A percentile compares a stretch with the other conserved stretches of the same genome.
These are phyloP conservation scores for Patella pellucida DNA, from an alignment of 2,888 invertebrate species.

Conservation along the genomic window DNA sequence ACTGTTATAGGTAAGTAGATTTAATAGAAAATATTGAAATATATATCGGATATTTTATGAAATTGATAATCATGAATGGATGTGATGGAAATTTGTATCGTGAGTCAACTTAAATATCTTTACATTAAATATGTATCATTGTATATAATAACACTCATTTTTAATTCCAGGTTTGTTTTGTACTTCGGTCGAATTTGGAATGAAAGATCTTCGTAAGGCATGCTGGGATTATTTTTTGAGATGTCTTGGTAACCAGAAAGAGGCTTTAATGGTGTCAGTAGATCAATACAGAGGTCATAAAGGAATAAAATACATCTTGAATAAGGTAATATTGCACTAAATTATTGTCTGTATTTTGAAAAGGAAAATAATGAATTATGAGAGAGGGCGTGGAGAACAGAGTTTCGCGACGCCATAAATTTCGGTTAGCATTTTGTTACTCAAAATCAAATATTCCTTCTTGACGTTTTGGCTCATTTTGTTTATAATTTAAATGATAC, in stretches of 20 bases:
- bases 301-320: not conserved
- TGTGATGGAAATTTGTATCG: not conserved
- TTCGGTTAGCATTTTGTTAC: too few relatives aligned
- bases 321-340: not conserved
- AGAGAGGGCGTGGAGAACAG: too few relatives aligned
- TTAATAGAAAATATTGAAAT: too few relatives aligned
- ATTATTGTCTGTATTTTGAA: too few relatives aligned
- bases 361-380: too few relatives aligned
- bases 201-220: not conserved
- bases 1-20: not conserved
- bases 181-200: not conserved
- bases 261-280: not conserved
- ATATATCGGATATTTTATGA: too few relatives aligned
- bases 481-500: too few relatives aligned
- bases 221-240: not conserved
- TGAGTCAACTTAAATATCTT: not conserved
- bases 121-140: not conserved
- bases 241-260: not conserved
- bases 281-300: not conserved
- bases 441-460: too few relatives aligned
- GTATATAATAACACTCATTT: too few relatives aligned
- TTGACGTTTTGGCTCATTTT: too few relatives aligned
- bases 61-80: too few relatives aligned
- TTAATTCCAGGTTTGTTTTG: not conserved
- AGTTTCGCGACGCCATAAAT: too few relatives aligned